Base-by-base conservation (phyloP, 2,888 invertebrate genomes). In the Acleris literana region DNA sequence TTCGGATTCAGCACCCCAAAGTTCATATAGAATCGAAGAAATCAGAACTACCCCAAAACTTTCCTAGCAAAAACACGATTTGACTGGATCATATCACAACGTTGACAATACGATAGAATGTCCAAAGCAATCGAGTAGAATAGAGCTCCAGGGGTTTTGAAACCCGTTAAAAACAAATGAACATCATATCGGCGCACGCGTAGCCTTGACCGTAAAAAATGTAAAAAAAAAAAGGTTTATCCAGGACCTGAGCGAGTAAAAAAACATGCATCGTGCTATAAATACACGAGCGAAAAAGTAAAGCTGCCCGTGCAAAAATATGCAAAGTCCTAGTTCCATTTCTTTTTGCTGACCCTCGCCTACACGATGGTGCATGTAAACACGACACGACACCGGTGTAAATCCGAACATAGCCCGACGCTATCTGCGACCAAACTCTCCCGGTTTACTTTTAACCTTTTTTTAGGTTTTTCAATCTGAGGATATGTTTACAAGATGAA, bases 361-460 rank as follows among this genome's bases (percentile, higher is more conserved):
- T 60, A 64, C 59, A 51, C 54, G 73, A 74, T 68, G 70, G 73
- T 72, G 72, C 72, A 78, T 74, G 78, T 73, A 74, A 74, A 72
- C 66, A 77, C 76, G 73, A 70, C 75, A 77, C 76, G 72, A 77
- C 78, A 78, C 77, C 72, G 71, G 78, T 76, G 80, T 76, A 81
- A 80, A 84, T 84, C 80, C 60, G 76, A 75, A 73, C 74, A 72
- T 71, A 64, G 71, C 67, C 67, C 64, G 63, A 53, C 63, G 69
- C 69, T 73, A 74, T 74, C 75, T 73, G 63, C 63, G 60, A 70
- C 74, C 60, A 69, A 71, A 71, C 72, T 49, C 43, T 51, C 39
- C 33, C 51, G 44, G 59, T 44, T 52, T 60, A 64, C 59, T 62
- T 68, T 70, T 60, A 58, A 58, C 20, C 52, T 3, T 33, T 64